Evolutionary conservation across 2,888 invertebrate genomes (phyloP).

Genomic region (Coelogynopora nodosa): DNA sequence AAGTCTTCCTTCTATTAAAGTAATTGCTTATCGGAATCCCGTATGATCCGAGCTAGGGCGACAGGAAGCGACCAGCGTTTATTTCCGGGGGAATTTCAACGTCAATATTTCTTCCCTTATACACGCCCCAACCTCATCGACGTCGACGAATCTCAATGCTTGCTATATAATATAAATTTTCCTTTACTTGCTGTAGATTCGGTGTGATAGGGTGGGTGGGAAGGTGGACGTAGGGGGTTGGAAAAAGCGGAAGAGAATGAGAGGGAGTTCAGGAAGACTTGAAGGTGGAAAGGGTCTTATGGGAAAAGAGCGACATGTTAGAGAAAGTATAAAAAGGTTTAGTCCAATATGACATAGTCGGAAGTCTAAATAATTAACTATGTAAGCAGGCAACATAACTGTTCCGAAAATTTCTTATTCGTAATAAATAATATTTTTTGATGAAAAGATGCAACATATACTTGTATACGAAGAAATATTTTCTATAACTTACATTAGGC

Average conservation of each 20-base stretch:
- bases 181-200: neutral
- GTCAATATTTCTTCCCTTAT: conserved; percentile 10
- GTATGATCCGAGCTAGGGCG: neutral
- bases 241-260: conserved; percentile 1
- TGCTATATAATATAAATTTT: neutral
- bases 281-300: neutral
- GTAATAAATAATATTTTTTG: too few species aligned
- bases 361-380: neutral
- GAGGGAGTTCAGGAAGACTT: conserved; percentile 12
- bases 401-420: neutral
- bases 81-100: conserved; percentile 37
- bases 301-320: neutral
- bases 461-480: too few species aligned
- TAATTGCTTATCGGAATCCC: conserved; percentile 35
- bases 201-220: neutral
- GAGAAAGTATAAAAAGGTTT: neutral
- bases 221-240: neutral
- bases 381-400: neutral
- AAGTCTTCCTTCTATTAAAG: conserved; percentile 19
- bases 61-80: conserved; percentile 32
- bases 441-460: too few species aligned
- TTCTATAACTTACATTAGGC: too few species aligned
- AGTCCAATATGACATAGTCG: neutral
- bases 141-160: neutral
- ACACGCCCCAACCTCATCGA: neutral